Evolutionary conservation across 2,797 vertebrate genomes (phyloP), one percentile per base, ranked within the genome.

Genomic region (Gymnothorax reevesii): DNA sequence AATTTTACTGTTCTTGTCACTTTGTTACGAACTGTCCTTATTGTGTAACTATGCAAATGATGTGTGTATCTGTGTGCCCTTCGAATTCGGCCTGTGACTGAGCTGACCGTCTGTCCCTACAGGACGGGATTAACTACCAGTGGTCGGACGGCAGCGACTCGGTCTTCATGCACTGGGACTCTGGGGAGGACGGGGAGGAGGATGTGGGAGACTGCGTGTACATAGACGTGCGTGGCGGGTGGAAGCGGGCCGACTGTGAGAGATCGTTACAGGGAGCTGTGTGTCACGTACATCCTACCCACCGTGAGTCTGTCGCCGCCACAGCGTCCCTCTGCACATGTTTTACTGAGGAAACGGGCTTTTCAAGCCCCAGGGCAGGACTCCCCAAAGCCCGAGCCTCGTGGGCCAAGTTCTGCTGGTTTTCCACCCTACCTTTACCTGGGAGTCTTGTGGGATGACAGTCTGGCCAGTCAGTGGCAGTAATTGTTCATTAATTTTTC

Each of bases 141-240:
- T 99, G 98, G 98, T 96, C 96, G 0, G 98, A 99, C 91, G 96
- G 97, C 83, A 97, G 95, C 4, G 96, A 95, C 89, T 96, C 95
- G 4, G 92, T 96, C 64, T 98, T 97, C 92, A 96, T 96, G 12
- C 97, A 96, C 91, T 99, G 98, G 98, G 95, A 96, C 84, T 92
- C 96, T 0, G 87, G 94, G 85, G 95, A 93, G 87, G 94, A 95
- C 0, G 88, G 97, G 0, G 94, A 93, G 5, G 94, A 96, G 22
- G 89, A 94, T 87, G 89, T 91, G 2, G 97, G 97, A 86, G 96
- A 96, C 87, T 99, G 98, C 57, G 97, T 96, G 88, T 99, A 96
- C 91, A 97, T 98, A 59, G 97, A 98, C 25, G 92, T 94, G n/a
- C 95, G 12, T 0, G 98, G 98, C 62, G 96, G 88, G 88, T 99